Conservation (phyloP, 2,888 invertebrate genomes). For the Tryphoninae sp. region DNA sequence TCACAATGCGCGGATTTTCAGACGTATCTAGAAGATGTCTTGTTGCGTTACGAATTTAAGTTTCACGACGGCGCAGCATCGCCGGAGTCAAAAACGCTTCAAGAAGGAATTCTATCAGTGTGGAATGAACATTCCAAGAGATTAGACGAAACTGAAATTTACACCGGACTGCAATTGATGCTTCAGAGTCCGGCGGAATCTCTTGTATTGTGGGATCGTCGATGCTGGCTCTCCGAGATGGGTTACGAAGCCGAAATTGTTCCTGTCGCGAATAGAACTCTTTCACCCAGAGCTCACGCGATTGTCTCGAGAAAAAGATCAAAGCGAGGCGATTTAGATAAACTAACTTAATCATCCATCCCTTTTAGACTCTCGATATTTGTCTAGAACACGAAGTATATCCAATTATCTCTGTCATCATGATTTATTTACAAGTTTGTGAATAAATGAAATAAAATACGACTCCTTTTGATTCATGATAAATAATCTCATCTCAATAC, state of each 20-base stretch:
- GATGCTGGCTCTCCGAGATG: conserved; percentile 74
- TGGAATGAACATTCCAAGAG: conserved; percentile 72
- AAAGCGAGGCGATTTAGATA: conserved; percentile 22
- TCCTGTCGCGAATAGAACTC: conserved; percentile 70
- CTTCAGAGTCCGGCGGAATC: conserved; percentile 77
- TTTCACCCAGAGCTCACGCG: conserved; percentile 78
- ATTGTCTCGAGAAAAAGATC: conserved; percentile 71
- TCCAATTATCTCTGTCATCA: too few relatives aligned
- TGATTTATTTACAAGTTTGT: too few relatives aligned
- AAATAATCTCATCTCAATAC: conserved; percentile 30
- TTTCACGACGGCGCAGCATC: conserved; percentile 22
- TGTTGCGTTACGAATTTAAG: conserved; percentile 72
- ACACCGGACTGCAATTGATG: conserved; percentile 77
- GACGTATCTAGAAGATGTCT: conserved; percentile 73
- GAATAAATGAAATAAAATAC: too few relatives aligned
- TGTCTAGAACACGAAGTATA: too few relatives aligned
- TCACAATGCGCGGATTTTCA: conserved; percentile 75
- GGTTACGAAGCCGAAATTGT: conserved; percentile 69
- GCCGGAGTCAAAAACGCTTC: conserved; percentile 56
- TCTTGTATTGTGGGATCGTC: conserved; percentile 74
- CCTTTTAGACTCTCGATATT: background rate
- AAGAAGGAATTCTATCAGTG: conserved; percentile 63
- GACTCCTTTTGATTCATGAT: conserved; percentile 17
- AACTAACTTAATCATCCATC: conserved; percentile 40
- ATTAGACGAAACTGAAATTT: conserved; percentile 72